These are phyloP conservation scores for Tautogolabrus adspersus DNA, from an alignment of 2,113 vertebrate genomes.

Conservation along the genomic window DNA sequence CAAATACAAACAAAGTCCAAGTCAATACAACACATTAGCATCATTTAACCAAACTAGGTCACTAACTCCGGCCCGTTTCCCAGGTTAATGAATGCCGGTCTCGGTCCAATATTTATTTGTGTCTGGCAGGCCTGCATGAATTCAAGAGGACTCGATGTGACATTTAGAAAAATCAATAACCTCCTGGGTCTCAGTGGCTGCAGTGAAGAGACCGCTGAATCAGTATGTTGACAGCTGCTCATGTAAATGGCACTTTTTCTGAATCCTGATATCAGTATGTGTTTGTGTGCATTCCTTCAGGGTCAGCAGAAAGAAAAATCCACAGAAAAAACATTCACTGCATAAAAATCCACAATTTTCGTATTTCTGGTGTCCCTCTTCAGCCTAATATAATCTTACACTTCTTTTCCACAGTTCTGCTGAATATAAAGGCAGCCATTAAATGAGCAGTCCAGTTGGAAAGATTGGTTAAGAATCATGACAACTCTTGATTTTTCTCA, in stretches of 20 bases:
- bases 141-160: conserved; percentile 62
- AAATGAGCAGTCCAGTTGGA: too few relatives aligned
- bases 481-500: too few relatives aligned
- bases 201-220: conserved; percentile 18
- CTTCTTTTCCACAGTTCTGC: background rate
- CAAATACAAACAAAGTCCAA: conserved; percentile 54
- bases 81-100: conserved; percentile 56
- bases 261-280: conserved; percentile 2
- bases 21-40: conserved; percentile 44
- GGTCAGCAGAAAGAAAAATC: background rate
- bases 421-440: background rate
- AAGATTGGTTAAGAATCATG: too few relatives aligned
- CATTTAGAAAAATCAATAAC: conserved; percentile 77
- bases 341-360: too few relatives aligned
- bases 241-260: conserved; percentile 40
- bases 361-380: too few relatives aligned
- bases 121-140: conserved; percentile 43
- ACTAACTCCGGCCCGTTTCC: conserved; percentile 39
- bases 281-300: too few relatives aligned
- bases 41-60: conserved; percentile 50
- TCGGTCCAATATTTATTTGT: conserved; percentile 62
- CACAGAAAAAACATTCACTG: background rate
- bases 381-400: background rate
- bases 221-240: conserved; percentile 40
- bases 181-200: conserved; percentile 31